Conservation (phyloP, 2,888 invertebrate genomes). For the Apomyelois bistriatella region DNA sequence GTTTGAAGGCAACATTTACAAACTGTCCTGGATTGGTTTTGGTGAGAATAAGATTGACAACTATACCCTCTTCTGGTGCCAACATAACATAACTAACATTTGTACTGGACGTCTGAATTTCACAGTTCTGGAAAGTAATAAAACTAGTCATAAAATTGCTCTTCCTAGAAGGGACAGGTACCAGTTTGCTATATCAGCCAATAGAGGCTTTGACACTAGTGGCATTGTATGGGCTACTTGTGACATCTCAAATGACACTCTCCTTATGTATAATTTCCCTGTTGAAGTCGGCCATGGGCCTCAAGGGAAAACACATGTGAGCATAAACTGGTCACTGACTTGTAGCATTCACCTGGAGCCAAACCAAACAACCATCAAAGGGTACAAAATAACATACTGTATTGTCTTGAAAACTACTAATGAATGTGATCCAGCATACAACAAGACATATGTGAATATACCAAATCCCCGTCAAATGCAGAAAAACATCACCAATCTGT, state of each 20-base stretch:
- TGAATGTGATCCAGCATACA: slow-evolving; percentile 74
- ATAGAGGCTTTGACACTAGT: slow-evolving; percentile 84
- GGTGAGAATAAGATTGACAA: slow-evolving; percentile 78
- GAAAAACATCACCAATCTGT: slow-evolving; percentile 81
- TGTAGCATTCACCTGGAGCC: slow-evolving; percentile 81
- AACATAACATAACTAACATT: slow-evolving; percentile 59
- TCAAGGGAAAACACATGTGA: slow-evolving; percentile 60
- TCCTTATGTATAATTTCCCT: slow-evolving; percentile 78
- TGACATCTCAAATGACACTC: slow-evolving; percentile 67
- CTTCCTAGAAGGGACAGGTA: slow-evolving; percentile 81
- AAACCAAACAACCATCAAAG: slow-evolving; percentile 83
- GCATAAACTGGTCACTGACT: slow-evolving; percentile 87
- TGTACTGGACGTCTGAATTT: slow-evolving; percentile 79
- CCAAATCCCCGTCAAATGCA: slow-evolving; percentile 68
- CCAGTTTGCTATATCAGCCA: slow-evolving; percentile 91
- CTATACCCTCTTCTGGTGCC: slow-evolving; percentile 92
- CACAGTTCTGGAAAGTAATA: slow-evolving; percentile 50
- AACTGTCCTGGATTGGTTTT: slow-evolving; percentile 86
- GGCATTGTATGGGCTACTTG: slow-evolving; percentile 93
- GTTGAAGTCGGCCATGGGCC: slow-evolving; percentile 49
- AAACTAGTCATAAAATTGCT: slow-evolving; percentile 79
- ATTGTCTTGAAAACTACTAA: slow-evolving; percentile 76
- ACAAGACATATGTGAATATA: slow-evolving; percentile 55
- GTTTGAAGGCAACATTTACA: slow-evolving; percentile 85
- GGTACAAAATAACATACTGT: slow-evolving; percentile 89